Evolutionary conservation across 2,888 invertebrate genomes (phyloP).

Genomic region (Eristalinus sepulchralis): DNA sequence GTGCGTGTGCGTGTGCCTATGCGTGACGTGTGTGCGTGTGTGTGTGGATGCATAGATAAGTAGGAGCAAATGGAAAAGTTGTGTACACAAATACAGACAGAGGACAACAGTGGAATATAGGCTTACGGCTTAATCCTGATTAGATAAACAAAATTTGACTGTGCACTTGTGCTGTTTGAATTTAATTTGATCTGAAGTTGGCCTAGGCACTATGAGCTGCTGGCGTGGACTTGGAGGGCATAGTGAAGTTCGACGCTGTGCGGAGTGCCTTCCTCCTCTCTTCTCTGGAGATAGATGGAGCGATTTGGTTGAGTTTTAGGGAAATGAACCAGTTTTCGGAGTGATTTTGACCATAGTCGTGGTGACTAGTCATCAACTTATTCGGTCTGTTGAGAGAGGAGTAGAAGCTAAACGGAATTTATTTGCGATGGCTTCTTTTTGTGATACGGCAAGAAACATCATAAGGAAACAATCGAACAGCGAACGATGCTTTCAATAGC

Average conservation of each 20-base stretch:
- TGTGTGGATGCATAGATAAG: background rate
- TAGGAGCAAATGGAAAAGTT: slow-evolving; percentile 32
- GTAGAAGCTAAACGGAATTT: no score
- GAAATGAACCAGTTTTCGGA: no score
- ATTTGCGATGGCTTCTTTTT: no score
- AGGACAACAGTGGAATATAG: background rate
- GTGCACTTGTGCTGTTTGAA: background rate
- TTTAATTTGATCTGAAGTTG: background rate
- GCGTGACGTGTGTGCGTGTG: background rate
- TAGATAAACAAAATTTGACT: slow-evolving; percentile 28
- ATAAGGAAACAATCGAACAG: no score
- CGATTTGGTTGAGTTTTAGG: background rate
- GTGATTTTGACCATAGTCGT: no score
- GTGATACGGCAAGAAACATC: no score
- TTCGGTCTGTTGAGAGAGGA: no score
- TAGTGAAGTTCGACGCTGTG: background rate
- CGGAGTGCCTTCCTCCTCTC: background rate
- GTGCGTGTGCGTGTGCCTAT: background rate
- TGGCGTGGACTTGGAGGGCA: background rate
- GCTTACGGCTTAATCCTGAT: slow-evolving; percentile 31
- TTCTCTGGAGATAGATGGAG: background rate
- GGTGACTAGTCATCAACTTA: no score
- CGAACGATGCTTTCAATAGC: no score
- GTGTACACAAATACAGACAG: slow-evolving; percentile 19
- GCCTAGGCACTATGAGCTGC: background rate